Percentiles rank a stretch among this genome's conserved stretches.
These are phyloP conservation scores for Diploscapter pachys DNA, from an alignment of 1,140 invertebrate genomes.

Conservation along the genomic window DNA sequence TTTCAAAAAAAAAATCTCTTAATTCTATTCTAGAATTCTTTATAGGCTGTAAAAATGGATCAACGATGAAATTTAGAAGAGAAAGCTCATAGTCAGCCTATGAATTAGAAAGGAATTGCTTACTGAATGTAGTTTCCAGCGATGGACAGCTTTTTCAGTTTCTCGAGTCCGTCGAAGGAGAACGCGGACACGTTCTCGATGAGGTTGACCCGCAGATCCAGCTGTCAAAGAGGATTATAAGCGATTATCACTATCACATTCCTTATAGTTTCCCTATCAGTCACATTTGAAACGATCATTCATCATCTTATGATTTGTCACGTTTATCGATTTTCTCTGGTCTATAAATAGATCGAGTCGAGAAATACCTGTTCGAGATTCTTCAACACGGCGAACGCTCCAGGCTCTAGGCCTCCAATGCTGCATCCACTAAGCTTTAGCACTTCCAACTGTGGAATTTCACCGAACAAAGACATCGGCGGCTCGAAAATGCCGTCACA, in stretches of 20 bases:
- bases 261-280: too few species aligned
- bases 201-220: slow-evolving; percentile 32
- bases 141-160: slow-evolving; percentile 24
- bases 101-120: neutral
- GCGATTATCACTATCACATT: too few species aligned
- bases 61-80: neutral
- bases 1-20: too few species aligned
- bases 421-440: slow-evolving; percentile 28
- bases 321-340: neutral
- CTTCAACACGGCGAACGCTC: slow-evolving; percentile 22
- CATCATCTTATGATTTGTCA: neutral
- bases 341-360: neutral
- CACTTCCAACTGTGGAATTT: slow-evolving; percentile 21
- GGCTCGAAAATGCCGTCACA: slow-evolving; percentile 36
- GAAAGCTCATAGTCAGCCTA: neutral
- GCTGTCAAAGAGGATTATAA: neutral
- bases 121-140: slow-evolving; percentile 37
- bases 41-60: too few species aligned
- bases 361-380: slow-evolving; percentile 1
- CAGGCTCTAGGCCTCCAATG: slow-evolving; percentile 26
- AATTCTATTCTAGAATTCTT: too few species aligned
- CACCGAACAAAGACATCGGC: slow-evolving; percentile 18
- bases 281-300: neutral
- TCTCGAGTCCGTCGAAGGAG: slow-evolving; percentile 27
- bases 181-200: slow-evolving; percentile 33